Percentiles rank a stretch among this genome's conserved stretches.
Conservation (phyloP, 2,113 vertebrate genomes). For the Ammodytes marinus region DNA sequence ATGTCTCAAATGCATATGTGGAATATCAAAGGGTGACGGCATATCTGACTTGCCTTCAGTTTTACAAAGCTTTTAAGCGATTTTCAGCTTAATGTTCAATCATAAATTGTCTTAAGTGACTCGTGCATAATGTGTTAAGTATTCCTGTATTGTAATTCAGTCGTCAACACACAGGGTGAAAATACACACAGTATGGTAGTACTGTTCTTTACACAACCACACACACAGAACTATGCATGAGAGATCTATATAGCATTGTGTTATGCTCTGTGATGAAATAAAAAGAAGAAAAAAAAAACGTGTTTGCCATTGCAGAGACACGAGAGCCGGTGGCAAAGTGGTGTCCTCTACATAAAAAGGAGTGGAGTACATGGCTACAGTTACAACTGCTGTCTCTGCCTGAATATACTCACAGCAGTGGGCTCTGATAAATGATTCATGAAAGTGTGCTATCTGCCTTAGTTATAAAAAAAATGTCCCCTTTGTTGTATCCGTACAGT, state of each 20-base stretch:
- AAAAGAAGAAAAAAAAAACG: constrained; percentile 20
- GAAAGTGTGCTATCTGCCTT: constrained; percentile 20
- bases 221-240: constrained; percentile 8
- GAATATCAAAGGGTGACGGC: not conserved
- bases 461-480: constrained; percentile 2
- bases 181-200: not conserved
- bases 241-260: constrained; percentile 21
- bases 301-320: constrained; percentile 29
- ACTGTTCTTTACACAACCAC: constrained; percentile 4
- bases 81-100: not conserved
- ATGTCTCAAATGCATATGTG: not conserved
- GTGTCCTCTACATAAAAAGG: constrained; percentile 47
- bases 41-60: not conserved
- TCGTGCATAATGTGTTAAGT: not conserved
- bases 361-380: constrained; percentile 23
- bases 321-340: constrained; percentile 58
- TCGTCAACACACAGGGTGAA: not conserved
- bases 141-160: not conserved
- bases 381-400: constrained; percentile 40
- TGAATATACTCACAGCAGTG: constrained; percentile 19
- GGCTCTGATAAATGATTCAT: constrained; percentile 65
- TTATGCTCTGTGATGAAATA: constrained; percentile 39
- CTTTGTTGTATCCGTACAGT: constrained; percentile 29
- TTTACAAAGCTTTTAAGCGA: not conserved
- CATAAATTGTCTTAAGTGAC: not conserved